Percentiles rank a stretch among this genome's conserved stretches.
Conservation (phyloP, 2,113 vertebrate species). For the Numida meleagris region DNA sequence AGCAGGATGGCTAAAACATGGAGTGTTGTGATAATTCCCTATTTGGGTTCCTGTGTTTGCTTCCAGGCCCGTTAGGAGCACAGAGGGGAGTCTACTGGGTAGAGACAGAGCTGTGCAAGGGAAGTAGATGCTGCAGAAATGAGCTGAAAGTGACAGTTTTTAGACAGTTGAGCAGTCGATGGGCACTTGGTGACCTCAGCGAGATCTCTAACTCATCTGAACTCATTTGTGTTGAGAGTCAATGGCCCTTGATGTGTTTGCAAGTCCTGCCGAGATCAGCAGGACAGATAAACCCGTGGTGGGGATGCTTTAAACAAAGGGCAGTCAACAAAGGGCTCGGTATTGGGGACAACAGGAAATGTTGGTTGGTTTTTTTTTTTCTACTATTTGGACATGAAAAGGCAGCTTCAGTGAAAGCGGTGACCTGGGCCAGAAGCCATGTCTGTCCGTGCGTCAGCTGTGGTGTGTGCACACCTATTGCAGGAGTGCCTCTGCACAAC, state of each 20-base stretch:
- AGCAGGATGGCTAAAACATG: not conserved
- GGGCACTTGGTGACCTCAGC: not conserved
- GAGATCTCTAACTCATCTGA: not conserved
- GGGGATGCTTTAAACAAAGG: too few species aligned
- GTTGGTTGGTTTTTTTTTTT: not conserved
- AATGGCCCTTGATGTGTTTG: not conserved
- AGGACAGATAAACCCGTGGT: not conserved
- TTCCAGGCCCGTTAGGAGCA: not conserved
- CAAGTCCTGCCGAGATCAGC: not conserved
- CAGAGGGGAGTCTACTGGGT: not conserved
- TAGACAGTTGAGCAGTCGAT: not conserved
- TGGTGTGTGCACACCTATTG: not conserved
- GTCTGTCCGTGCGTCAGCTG: not conserved
- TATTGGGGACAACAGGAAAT: not conserved
- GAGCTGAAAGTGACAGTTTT: not conserved
- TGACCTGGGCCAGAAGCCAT: accelerated
- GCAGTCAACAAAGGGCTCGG: not conserved
- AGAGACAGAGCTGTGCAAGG: not conserved
- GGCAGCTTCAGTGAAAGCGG: not conserved
- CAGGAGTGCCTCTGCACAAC: not conserved
- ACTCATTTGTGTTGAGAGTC: not conserved
- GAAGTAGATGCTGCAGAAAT: not conserved
- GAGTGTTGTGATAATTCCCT: not conserved
- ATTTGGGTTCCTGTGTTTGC: not conserved
- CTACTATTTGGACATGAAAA: not conserved